phyloP scores from a whole-genome alignment of 2,797 vertebrate species.

The Hoplostethus atlanticus region DNA sequence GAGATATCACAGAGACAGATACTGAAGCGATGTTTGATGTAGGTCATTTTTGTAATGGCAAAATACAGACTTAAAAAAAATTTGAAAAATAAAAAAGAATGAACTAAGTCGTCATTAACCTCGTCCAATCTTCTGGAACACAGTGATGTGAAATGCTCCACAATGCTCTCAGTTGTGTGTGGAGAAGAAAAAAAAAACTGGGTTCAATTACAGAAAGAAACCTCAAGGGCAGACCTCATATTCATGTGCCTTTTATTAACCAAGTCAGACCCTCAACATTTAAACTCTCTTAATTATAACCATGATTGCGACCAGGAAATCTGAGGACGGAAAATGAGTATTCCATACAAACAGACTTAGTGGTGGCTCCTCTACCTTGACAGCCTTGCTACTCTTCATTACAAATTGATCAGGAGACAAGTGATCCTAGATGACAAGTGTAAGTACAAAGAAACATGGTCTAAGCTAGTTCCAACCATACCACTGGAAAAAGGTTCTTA shows the following conservation, averaged over 20 bases:
- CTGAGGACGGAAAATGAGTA: slow-evolving; percentile 48
- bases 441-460: slow-evolving; percentile 15
- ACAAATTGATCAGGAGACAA: slow-evolving; percentile 34
- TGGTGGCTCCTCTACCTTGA: not conserved
- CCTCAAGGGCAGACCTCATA: slow-evolving; percentile 1
- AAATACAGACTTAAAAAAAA: no score
- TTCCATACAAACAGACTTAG: slow-evolving; percentile 23
- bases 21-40: no score
- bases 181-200: not conserved
- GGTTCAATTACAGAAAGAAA: not conserved
- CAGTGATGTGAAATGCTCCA: no score
- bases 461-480: slow-evolving; percentile 6
- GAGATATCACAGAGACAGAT: no score
- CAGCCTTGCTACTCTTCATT: slow-evolving; percentile 17
- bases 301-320: slow-evolving; percentile 33
- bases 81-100: no score
- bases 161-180: no score
- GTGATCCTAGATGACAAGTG: slow-evolving; percentile 26
- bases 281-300: slow-evolving; percentile 27
- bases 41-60: no score
- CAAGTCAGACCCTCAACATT: slow-evolving; percentile 12
- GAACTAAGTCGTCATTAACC: no score
- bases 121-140: no score
- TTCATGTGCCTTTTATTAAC: slow-evolving; percentile 28
- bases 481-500: not conserved